phyloP scores from a whole-genome alignment of 2,888 invertebrate species.

The Erebia epiphron region DNA sequence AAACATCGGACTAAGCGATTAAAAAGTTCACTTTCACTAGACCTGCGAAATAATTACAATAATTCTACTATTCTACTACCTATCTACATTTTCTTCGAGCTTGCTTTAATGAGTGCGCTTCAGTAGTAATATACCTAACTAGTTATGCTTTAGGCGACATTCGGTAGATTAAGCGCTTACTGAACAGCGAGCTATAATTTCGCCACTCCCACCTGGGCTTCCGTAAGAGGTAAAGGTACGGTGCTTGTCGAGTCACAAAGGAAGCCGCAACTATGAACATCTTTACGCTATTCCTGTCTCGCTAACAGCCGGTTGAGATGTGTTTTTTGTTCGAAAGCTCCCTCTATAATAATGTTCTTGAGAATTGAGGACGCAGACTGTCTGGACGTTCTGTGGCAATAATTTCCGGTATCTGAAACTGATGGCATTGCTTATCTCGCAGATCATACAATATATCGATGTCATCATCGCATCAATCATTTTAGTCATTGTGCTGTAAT shows the following conservation, averaged over 20 bases:
- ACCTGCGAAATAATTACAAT: constrained; percentile 14
- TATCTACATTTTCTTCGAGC: constrained; percentile 46
- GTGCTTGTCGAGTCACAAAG: constrained; percentile 53
- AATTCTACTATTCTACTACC: neutral
- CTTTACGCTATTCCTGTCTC: constrained; percentile 36
- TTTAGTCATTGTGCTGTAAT: constrained; percentile 78
- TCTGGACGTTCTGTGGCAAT: constrained; percentile 39
- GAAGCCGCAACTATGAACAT: constrained; percentile 44
- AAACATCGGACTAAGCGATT: constrained; percentile 20
- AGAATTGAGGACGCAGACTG: constrained; percentile 35
- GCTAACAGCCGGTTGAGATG: constrained; percentile 40
- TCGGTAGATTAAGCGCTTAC: constrained; percentile 60
- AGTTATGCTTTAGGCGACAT: constrained; percentile 65
- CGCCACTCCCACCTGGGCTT: constrained; percentile 40
- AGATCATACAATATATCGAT: constrained; percentile 59
- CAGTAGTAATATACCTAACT: constrained; percentile 54
- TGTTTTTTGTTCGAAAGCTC: constrained; percentile 36
- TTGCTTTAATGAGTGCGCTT: constrained; percentile 70
- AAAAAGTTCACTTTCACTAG: constrained; percentile 7
- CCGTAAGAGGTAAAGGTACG: constrained; percentile 61
- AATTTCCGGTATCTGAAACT: constrained; percentile 38
- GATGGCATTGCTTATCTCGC: constrained; percentile 60
- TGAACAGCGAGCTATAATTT: constrained; percentile 30
- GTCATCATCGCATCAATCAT: constrained; percentile 69
- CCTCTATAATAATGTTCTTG: constrained; percentile 22